These are phyloP conservation scores for Drosophila maculinotata DNA, from an alignment of 2,888 invertebrate genomes.

Conservation along the genomic window DNA sequence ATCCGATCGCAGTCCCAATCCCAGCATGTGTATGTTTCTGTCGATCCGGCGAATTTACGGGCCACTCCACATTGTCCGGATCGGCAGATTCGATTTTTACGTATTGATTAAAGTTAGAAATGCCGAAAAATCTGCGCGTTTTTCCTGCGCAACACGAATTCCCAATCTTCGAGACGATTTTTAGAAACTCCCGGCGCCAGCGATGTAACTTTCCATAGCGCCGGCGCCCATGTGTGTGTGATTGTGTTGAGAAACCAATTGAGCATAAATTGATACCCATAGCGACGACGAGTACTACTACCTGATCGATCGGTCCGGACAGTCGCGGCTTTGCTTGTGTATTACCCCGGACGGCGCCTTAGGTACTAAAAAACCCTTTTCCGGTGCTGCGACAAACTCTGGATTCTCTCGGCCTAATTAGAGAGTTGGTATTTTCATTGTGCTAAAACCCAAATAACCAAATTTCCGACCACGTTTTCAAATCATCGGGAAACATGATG, in stretches of 20 bases:
- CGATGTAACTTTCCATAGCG: constrained; percentile 55
- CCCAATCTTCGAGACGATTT: constrained; percentile 31
- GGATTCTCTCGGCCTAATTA: constrained; percentile 73
- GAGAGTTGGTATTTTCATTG: constrained; percentile 76
- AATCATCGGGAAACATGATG: constrained; percentile 19
- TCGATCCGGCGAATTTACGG: constrained; percentile 44
- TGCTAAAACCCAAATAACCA: constrained; percentile 76
- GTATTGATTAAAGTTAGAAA: constrained; percentile 61
- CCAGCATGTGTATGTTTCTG: constrained; percentile 7
- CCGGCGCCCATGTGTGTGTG: constrained; percentile 65
- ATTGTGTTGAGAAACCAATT: constrained; percentile 50
- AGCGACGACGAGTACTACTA: constrained; percentile 32
- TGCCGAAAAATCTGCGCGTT: constrained; percentile 65
- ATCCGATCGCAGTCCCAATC: too few species aligned
- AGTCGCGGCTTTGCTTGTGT: constrained; percentile 28
- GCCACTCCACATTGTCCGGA: constrained; percentile 30
- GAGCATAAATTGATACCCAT: constrained; percentile 44
- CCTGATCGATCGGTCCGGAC: constrained; percentile 23
- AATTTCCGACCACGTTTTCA: constrained; percentile 65
- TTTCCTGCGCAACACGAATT: constrained; percentile 54
- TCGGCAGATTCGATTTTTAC: constrained; percentile 20
- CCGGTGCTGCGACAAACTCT: constrained; percentile 47
- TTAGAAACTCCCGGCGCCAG: constrained; percentile 73
- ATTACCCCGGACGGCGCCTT: constrained; percentile 66
- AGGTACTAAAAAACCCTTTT: constrained; percentile 79